A percentile compares a stretch with the other conserved stretches of the same genome.
These are phyloP conservation scores for Coelopa pilipes DNA, from an alignment of 2,888 invertebrate genomes.

Conservation along the genomic window DNA sequence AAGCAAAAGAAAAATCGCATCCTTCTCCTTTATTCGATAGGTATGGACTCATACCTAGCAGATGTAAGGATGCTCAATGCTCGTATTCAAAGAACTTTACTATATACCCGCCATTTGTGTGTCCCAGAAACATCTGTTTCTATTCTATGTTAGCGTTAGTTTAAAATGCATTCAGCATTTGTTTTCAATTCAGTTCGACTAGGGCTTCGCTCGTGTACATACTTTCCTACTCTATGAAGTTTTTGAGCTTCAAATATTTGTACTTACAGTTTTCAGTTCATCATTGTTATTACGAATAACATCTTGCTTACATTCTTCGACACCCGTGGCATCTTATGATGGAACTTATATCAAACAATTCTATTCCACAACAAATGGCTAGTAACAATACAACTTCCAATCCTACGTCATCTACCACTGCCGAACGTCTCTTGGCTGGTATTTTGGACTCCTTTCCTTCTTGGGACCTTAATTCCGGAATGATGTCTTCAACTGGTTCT, in stretches of 20 bases:
- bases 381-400: constrained; percentile 49
- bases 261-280: constrained; percentile 14
- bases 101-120: too few relatives aligned
- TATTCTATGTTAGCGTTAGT: too few relatives aligned
- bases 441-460: constrained; percentile 60
- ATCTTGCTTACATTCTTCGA: neutral
- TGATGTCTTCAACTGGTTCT: constrained; percentile 48
- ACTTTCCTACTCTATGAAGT: neutral
- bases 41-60: too few relatives aligned
- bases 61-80: too few relatives aligned
- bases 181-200: too few relatives aligned
- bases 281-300: neutral
- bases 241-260: neutral
- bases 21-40: too few relatives aligned
- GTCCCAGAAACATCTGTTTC: too few relatives aligned
- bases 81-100: too few relatives aligned
- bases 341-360: constrained; percentile 61
- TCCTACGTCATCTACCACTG: constrained; percentile 37
- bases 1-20: too few relatives aligned
- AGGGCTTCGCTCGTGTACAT: too few relatives aligned
- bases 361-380: constrained; percentile 52
- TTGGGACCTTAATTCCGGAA: constrained; percentile 58
- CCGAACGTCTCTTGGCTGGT: constrained; percentile 58
- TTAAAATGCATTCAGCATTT: too few relatives aligned
- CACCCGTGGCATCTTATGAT: constrained; percentile 46